Conservation (phyloP, 1,140 invertebrate genomes). For the Pogonomyrmex barbatus region DNA sequence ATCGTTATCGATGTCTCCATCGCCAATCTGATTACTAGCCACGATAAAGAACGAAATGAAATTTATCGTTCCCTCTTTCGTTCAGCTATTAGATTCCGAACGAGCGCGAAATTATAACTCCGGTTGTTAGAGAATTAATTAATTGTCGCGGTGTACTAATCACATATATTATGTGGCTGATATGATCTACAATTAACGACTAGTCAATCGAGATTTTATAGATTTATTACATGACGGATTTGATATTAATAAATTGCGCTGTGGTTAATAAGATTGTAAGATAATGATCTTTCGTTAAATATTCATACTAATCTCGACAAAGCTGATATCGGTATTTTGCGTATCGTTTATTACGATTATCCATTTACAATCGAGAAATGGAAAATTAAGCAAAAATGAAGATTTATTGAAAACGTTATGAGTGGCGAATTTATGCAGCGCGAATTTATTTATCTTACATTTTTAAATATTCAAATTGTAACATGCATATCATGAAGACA, state of each 20-base stretch:
- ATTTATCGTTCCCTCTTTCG: neutral
- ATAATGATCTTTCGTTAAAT: neutral
- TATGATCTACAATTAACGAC: neutral
- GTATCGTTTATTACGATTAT: neutral
- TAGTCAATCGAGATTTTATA: neutral
- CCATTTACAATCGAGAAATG: neutral
- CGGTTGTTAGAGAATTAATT: neutral
- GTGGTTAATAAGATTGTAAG: neutral
- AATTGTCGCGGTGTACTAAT: neutral
- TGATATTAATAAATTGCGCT: neutral
- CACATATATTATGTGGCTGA: neutral
- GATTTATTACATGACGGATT: neutral
- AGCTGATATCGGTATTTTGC: neutral
- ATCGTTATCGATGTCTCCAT: constrained; percentile 23
- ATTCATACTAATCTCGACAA: neutral
- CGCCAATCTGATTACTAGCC: constrained; percentile 22
- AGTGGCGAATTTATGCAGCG: neutral
- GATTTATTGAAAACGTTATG: neutral
- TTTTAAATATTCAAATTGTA: neutral
- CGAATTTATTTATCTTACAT: neutral
- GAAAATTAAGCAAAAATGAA: neutral
- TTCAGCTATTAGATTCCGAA: neutral
- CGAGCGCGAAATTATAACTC: neutral
- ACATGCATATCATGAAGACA: neutral
- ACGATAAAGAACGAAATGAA: constrained; percentile 24